Evolutionary conservation across 2,113 vertebrate species (phyloP).

Genomic region (Tapirus terrestris): DNA sequence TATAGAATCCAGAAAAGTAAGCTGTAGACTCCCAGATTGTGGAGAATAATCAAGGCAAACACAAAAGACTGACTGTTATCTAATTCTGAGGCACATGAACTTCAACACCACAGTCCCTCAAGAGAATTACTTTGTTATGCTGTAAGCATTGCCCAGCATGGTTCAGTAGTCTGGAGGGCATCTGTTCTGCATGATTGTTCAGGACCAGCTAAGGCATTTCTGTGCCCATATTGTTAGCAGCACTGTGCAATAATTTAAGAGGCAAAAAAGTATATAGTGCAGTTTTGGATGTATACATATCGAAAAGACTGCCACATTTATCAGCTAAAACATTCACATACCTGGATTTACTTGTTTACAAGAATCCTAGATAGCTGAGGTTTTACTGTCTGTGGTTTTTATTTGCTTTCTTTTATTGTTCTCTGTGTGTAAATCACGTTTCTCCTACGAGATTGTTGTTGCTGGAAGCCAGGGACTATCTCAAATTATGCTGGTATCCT

Average conservation of each 20-base stretch:
- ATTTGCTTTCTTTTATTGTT: slow-evolving; percentile 1
- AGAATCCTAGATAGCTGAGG: neutral
- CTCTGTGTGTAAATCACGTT: neutral
- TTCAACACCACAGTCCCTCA: neutral
- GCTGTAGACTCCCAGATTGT: neutral
- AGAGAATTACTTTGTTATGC: neutral
- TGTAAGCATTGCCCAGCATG: neutral
- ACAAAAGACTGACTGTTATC: neutral
- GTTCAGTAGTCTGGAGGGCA: neutral
- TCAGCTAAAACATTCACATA: neutral
- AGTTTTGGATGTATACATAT: neutral
- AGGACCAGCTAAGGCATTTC: neutral
- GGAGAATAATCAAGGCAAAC: neutral
- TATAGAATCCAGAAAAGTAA: neutral
- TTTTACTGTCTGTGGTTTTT: slow-evolving; percentile 26
- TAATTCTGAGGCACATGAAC: neutral
- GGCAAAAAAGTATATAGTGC: neutral
- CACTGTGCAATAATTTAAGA: neutral
- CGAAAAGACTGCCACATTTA: neutral
- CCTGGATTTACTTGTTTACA: slow-evolving; percentile 30
- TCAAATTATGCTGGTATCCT: neutral
- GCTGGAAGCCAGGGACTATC: neutral
- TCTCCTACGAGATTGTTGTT: neutral
- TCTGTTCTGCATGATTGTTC: neutral
- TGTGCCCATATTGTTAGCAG: neutral